Conservation (phyloP, 2,888 invertebrate species). For the Epinotia ramella region DNA sequence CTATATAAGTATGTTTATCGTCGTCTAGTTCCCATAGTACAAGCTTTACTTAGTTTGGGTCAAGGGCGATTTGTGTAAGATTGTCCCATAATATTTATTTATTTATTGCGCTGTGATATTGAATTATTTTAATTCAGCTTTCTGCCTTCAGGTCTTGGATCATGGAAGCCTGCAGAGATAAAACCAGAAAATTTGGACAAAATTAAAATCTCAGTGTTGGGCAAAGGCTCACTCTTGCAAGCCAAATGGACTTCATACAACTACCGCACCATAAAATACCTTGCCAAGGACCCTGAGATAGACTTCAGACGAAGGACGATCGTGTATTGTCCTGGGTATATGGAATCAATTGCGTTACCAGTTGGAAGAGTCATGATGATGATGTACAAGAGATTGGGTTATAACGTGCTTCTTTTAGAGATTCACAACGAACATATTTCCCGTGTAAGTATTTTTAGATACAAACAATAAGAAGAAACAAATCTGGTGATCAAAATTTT, state of each 20-base stretch:
- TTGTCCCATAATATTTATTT: no score
- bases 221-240: conserved; percentile 46
- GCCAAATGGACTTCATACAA: conserved; percentile 58
- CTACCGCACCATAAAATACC: conserved; percentile 61
- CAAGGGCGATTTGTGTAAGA: no score
- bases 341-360: conserved; percentile 62
- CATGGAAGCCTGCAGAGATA: not conserved
- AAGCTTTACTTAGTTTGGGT: no score
- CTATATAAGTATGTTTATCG: no score
- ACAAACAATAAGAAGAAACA: no score
- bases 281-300: conserved; percentile 59
- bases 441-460: conserved; percentile 61
- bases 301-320: conserved; percentile 61
- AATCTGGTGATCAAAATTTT: no score
- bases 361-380: conserved; percentile 53
- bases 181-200: conserved; percentile 15
- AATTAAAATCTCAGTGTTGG: conserved; percentile 54
- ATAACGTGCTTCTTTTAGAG: conserved; percentile 66
- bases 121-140: no score
- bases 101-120: no score
- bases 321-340: conserved; percentile 66
- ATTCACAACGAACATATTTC: conserved; percentile 66
- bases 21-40: no score
- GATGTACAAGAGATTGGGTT: conserved; percentile 64
- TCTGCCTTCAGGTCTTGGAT: conserved; percentile 2